Percentiles rank a stretch among this genome's conserved stretches.
Evolutionary conservation across 1,140 invertebrate species (phyloP).

Genomic region (Nebria ingens): DNA sequence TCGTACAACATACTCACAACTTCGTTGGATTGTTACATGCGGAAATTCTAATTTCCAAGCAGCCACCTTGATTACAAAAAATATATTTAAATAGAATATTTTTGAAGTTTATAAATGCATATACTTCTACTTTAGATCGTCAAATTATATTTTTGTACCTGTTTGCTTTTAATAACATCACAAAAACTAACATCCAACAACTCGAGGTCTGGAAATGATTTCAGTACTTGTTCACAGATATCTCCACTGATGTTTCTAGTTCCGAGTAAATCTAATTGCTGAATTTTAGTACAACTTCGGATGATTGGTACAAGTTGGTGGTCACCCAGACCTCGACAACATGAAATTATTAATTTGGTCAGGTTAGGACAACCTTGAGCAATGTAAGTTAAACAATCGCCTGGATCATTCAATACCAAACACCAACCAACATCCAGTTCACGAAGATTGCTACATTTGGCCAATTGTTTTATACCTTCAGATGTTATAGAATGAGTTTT

Average conservation of each 20-base stretch:
- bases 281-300: conserved; percentile 25
- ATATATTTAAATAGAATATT: conserved; percentile 12
- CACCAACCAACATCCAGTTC: conserved; percentile 88
- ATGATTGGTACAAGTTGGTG: conserved; percentile 61
- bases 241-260: conserved; percentile 61
- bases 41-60: conserved; percentile 50
- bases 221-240: conserved; percentile 50
- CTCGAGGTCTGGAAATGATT: conserved; percentile 44
- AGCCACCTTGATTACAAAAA: conserved; percentile 34
- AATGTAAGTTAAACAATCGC: conserved; percentile 37
- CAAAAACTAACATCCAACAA: conserved; percentile 82
- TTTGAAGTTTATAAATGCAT: no score
- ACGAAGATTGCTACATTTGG: conserved; percentile 56
- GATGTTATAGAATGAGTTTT: conserved; percentile 64
- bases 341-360: conserved; percentile 29
- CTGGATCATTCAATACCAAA: conserved; percentile 32
- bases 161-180: conserved; percentile 58
- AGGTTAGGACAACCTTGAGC: conserved; percentile 40
- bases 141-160: conserved; percentile 39
- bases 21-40: conserved; percentile 39
- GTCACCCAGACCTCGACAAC: conserved; percentile 60
- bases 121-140: neutral
- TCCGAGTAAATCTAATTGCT: conserved; percentile 72
- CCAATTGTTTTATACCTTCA: conserved; percentile 54
- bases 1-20: neutral